Evolutionary conservation across 2,113 vertebrate genomes (phyloP).

Genomic region (Motacilla tschutschensis): DNA sequence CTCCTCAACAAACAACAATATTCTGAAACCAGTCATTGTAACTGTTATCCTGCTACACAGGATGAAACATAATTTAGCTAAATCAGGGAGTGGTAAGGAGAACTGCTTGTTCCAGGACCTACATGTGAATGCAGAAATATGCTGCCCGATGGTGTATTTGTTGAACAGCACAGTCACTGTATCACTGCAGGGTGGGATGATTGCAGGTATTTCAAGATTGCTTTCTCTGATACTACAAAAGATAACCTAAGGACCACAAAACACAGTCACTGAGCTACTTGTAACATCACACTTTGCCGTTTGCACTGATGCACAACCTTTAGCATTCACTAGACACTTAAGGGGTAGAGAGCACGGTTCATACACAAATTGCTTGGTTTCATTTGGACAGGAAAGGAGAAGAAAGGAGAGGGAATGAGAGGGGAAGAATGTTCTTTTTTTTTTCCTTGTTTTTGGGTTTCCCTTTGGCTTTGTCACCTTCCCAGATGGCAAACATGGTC

Average conservation of each 20-base stretch:
- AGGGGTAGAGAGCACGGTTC: not conserved
- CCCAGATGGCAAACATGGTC: not conserved
- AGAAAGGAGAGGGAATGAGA: not conserved
- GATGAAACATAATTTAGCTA: not conserved
- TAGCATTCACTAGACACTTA: not conserved
- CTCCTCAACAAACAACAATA: not conserved
- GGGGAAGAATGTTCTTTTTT: not conserved
- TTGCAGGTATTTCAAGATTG: conserved; percentile 36
- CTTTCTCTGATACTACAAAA: not conserved
- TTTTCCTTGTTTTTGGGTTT: not conserved
- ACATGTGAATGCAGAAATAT: not conserved
- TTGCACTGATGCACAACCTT: conserved; percentile 9
- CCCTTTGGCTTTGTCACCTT: conserved; percentile 24
- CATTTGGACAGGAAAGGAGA: conserved; percentile 2
- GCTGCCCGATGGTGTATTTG: not conserved
- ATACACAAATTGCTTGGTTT: conserved; percentile 13
- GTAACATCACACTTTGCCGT: not conserved
- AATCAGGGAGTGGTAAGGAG: not conserved
- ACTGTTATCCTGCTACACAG: conserved; percentile 25
- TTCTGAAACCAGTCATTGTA: conserved; percentile 16
- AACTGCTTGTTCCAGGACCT: not conserved
- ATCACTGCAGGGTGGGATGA: conserved; percentile 8
- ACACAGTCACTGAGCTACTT: conserved; percentile 3
- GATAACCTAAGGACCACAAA: conserved; percentile 20
- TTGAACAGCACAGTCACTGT: not conserved